These are phyloP conservation scores for Porphyrio hochstetteri DNA, from an alignment of 2,113 vertebrate genomes.

Conservation along the genomic window DNA sequence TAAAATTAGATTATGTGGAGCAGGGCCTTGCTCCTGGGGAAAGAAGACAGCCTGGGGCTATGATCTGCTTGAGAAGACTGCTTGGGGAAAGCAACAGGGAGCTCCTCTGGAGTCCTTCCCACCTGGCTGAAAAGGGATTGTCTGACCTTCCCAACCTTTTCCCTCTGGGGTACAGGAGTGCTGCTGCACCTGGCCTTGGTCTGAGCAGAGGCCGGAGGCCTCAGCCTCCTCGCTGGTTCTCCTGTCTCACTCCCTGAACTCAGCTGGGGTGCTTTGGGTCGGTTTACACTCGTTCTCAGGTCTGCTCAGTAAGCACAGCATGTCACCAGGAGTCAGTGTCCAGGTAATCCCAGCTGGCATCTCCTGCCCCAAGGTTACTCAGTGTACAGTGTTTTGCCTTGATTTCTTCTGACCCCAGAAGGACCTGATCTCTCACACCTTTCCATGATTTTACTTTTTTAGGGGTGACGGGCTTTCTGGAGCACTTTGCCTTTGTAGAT, in stretches of 20 bases:
- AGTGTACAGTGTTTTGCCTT: not conserved
- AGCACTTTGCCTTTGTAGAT: not conserved
- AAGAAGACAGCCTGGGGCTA: not conserved
- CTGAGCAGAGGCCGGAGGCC: not conserved
- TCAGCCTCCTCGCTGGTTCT: not conserved
- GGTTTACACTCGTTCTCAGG: not conserved
- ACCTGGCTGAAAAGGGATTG: accelerated
- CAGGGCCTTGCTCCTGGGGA: not conserved
- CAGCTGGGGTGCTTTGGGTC: not conserved
- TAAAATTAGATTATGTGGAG: not conserved
- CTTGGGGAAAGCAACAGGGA: not conserved
- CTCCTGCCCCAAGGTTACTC: not conserved
- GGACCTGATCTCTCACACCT: not conserved
- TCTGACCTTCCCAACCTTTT: not conserved
- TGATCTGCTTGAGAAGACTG: too few species aligned
- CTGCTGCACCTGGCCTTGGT: not conserved
- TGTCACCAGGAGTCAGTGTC: not conserved
- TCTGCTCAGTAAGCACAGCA: not conserved
- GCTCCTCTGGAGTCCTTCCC: not conserved
- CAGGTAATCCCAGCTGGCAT: not conserved
- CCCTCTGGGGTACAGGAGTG: accelerated
- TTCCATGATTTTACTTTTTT: not conserved
- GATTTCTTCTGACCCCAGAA: not conserved
- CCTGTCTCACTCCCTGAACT: not conserved
- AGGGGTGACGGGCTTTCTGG: not conserved